These are phyloP conservation scores for Caprella mutica DNA, from an alignment of 2,888 invertebrate genomes.

Conservation along the genomic window DNA sequence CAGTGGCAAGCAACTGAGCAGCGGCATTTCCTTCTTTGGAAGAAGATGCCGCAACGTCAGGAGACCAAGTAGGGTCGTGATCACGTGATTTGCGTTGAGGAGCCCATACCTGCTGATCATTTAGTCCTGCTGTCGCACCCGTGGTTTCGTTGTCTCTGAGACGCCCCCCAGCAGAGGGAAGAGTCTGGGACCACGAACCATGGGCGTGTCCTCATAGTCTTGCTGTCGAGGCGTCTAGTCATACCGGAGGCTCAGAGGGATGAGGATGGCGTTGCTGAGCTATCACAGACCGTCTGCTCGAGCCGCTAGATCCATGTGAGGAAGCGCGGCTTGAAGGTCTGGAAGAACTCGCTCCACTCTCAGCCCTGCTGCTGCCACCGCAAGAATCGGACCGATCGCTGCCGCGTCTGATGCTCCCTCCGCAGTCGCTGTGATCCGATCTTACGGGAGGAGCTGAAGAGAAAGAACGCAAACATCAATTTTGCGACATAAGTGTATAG, in stretches of 20 bases:
- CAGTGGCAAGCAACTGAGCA: constrained; percentile 24
- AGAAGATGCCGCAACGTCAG: constrained; percentile 25
- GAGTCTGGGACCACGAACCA: constrained; percentile 32
- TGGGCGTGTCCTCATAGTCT: constrained; percentile 34
- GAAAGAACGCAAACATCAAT: no score
- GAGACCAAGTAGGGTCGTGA: constrained; percentile 28
- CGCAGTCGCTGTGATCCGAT: constrained; percentile 33
- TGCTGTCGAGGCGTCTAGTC: constrained; percentile 34
- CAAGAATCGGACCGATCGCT: constrained; percentile 32
- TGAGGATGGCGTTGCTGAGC: constrained; percentile 23
- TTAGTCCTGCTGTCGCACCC: constrained; percentile 13
- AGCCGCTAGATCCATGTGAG: constrained; percentile 23
- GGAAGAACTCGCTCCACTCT: constrained; percentile 33
- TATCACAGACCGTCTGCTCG: constrained; percentile 31
- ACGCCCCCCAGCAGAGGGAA: constrained; percentile 28
- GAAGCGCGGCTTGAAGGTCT: constrained; percentile 32
- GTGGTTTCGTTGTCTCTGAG: constrained; percentile 28
- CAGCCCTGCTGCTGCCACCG: constrained; percentile 33
- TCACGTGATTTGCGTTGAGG: constrained; percentile 24
- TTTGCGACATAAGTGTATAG: no score
- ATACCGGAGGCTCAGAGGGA: constrained; percentile 33
- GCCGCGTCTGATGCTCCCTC: constrained; percentile 25
- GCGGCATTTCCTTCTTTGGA: constrained; percentile 27
- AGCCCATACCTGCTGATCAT: constrained; percentile 11
- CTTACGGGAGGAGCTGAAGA: constrained; percentile 28